Evolutionary conservation across 2,113 vertebrate species (phyloP), one percentile per base, ranked within the genome.

Genomic region (Paralichthys olivaceus): DNA sequence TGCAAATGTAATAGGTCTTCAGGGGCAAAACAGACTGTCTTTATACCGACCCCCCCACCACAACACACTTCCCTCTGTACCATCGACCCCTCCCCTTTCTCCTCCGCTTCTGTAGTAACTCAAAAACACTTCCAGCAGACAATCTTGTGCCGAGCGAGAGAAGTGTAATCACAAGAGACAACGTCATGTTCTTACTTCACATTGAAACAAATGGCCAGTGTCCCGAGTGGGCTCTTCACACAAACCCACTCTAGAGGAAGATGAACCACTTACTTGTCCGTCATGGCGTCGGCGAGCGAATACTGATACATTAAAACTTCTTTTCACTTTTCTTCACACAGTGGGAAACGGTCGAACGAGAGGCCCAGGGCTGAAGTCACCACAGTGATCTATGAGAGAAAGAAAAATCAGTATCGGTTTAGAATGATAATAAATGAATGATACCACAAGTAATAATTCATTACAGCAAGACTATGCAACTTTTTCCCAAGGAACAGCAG

Each of bases 191-290:
- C 79, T 84, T 84, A 72, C 75, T 75, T 89, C 72, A 77, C 72
- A 53, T 26, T 65, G 23, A 65, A 71, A 84, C 69, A 83, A 77
- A 63, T 37, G 23, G 32, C 8, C 81, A 57, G 59, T 76, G 34
- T 57, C 78, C 87, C 81, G 20, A n/a, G 76, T 47, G 49, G 54
- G 26, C 56, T 32, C 84, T 86, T 84, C 32, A 54, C 65, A 15
- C 43, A 65, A 15, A 62, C 6, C 17, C 47, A 63, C 64, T n/a
- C 17, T 6, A 2, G 37, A 69, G 34, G 59, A 68, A 40, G 66
- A 84, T 51, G 67, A 87, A 79, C 7, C 70, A 92, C 94, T 93
- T 89, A 95, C 94, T 94, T 95, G 91, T 94, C 93, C 7, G 92
- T 92, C 94, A 95, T 94, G 86, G 91, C 81, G 57, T 94, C 91